phyloP scores from a whole-genome alignment of 37 sponge, comb jelly and placozoan genomes.

The Aphrocallistes beatrix region DNA sequence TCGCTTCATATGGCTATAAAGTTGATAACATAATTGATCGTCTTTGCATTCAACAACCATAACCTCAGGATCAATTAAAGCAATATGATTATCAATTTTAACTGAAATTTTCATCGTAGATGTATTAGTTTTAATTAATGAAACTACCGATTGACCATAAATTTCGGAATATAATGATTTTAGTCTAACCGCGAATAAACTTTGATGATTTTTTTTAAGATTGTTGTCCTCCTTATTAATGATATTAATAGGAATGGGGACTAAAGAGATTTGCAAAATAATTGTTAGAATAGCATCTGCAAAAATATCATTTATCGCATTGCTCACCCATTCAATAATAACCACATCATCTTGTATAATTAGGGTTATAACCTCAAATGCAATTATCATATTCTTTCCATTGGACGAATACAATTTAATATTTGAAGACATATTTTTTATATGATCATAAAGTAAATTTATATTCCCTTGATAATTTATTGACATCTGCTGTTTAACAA shows the following conservation, averaged over 20 bases:
- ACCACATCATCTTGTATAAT: background rate
- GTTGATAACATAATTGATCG: background rate
- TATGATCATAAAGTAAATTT: background rate
- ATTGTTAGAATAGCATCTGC: conserved; percentile 92
- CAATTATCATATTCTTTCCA: background rate
- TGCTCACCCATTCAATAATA: conserved; percentile 68
- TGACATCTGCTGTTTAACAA: background rate
- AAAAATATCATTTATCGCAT: conserved; percentile 80
- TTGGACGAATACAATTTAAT: background rate
- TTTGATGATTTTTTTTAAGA: background rate
- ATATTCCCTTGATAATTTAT: background rate
- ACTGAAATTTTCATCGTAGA: background rate
- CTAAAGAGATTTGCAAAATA: conserved; percentile 57
- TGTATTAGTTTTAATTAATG: background rate
- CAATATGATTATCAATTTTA: background rate
- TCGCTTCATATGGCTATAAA: conserved; percentile 8
- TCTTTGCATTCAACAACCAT: background rate
- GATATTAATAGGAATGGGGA: conserved; percentile 32
- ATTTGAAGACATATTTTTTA: background rate
- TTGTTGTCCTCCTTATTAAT: background rate
- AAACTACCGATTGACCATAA: background rate
- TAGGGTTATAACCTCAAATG: background rate
- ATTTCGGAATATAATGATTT: background rate
- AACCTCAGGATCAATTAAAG: background rate
- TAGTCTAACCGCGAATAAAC: background rate